These are phyloP conservation scores for Lithophane socia DNA, from an alignment of 2,888 invertebrate species.

Conservation along the genomic window DNA sequence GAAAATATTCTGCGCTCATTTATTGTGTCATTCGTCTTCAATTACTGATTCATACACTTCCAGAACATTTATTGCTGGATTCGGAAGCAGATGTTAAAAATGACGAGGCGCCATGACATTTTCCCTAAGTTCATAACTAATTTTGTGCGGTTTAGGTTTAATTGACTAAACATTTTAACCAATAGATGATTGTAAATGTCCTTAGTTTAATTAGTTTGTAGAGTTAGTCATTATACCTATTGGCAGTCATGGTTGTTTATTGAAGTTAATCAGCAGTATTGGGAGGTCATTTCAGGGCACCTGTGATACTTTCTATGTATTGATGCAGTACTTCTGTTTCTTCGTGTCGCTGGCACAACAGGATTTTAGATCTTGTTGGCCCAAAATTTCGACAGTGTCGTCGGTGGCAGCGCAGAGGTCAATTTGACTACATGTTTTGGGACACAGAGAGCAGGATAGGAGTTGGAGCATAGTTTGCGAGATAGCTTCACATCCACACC, in stretches of 20 bases:
- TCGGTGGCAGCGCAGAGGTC: not conserved
- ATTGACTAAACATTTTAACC: slow-evolving; percentile 22
- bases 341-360: not conserved
- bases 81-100: slow-evolving; percentile 37
- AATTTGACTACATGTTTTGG: not conserved
- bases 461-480: not conserved
- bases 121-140: not conserved
- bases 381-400: not conserved
- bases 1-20: slow-evolving; percentile 5
- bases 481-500: not conserved
- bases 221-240: slow-evolving; percentile 32
- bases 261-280: not conserved
- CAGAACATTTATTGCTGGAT: slow-evolving; percentile 36
- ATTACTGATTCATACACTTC: slow-evolving; percentile 50
- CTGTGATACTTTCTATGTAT: not conserved
- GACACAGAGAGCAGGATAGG: not conserved
- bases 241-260: not conserved
- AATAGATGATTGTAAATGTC: not conserved
- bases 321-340: not conserved
- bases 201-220: slow-evolving; percentile 5
- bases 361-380: not conserved
- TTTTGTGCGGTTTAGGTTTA: slow-evolving; percentile 30
- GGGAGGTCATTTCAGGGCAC: not conserved
- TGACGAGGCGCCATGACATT: slow-evolving; percentile 37
- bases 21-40: slow-evolving; percentile 5